Evolutionary conservation across 2,113 vertebrate species (phyloP), one percentile per base, ranked within the genome.

Genomic region (Fregetta grallaria): DNA sequence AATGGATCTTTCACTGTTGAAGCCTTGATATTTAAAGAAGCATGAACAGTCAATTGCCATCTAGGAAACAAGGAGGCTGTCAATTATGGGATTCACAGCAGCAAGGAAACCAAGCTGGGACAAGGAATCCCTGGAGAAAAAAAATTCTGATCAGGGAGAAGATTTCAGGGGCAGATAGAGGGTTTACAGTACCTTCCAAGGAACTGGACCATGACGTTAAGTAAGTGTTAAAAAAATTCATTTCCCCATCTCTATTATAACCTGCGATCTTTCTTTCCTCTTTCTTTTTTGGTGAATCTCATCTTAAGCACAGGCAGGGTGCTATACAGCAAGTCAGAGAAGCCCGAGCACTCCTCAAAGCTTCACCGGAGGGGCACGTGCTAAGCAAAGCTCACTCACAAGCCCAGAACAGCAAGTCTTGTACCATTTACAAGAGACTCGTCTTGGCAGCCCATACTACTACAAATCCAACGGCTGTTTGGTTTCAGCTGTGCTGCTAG

Each of bases 381-480:
- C 85, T 47, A 26, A 53, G 36, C 86, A 74, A 20, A n/a, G 65
- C 85, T 34, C 56, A 14, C 77, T 4, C 34, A 1, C 23, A n/a
- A 70, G 50, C 77, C 70, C 82, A 53, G 82, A 18, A 58, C 29
- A 81, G 40, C 47, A 50, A 32, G 19, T 7, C 86, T 32, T 10
- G n/a, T 7, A 8, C 55, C 63, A 44, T 14, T 59, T 11, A 49
- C 32, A 27, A 61, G 12, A 77, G 66, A 4, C 30, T 12, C 13
- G 20, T 44, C 73, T 20, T n/a, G 80, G 83, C 86, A 88, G 66
- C 89, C 44, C 12, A 9, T 0, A 7, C 19, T 10, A 9, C 32
- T 11, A 27, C 0, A 5, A 34, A 34, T 1, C n/a, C 2, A 0
- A 72, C 0, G 3, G 38, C 85, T 63, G 30, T 0, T 15, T 26